Evolutionary conservation across 2,113 vertebrate genomes (phyloP), one percentile per base, ranked within the genome.

Genomic region (Xiphias gladius): DNA sequence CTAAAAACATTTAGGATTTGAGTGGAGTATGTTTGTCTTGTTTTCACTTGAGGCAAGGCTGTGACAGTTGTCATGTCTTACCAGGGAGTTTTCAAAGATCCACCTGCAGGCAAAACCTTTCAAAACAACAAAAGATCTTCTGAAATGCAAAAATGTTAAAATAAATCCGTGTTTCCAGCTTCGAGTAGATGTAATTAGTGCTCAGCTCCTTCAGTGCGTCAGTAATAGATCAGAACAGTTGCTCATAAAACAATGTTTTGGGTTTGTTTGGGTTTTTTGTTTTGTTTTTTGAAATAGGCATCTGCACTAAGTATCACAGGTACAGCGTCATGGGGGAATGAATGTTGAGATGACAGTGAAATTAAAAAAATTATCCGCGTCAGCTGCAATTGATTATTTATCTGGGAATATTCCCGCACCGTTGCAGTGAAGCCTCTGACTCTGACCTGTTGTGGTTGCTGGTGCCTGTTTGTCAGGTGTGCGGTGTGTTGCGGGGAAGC

Each of bases 401-500:
- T 11, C 10, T 1, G 2, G 16, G 24, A 55, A 14, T 10, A 30
- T 14, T 32, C 8, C 7, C 16, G 5, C 26, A 0, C 16, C 10
- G 26, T 22, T 4, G 0, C n/a, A 54, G 17, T 4, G 1, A 37
- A 24, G 43, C 16, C 17, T 65, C 4, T 2, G 1, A 6, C 9
- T 26, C 13, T 54, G 30, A 26, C 2, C 35, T 28, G 43, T 14
- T 1, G 22, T 26, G 8, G 41, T 20, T 5, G 48, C 7, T 20
- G 48, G 17, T 50, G 48, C 20, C 17, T 50, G 30, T 64, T 69
- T 0, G 12, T 41, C 50, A 73, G 63, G 78, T 65, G 58, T 73
- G 54, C 20, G 14, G 8, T 58, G 37, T 77, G 77, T 75, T 66
- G 54, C 50, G 61, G 58, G 50, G 8, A 59, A 61, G 52, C 24